Evolutionary conservation across 1,140 invertebrate genomes (phyloP).

Genomic region (Caenorhabditis brenneri): DNA sequence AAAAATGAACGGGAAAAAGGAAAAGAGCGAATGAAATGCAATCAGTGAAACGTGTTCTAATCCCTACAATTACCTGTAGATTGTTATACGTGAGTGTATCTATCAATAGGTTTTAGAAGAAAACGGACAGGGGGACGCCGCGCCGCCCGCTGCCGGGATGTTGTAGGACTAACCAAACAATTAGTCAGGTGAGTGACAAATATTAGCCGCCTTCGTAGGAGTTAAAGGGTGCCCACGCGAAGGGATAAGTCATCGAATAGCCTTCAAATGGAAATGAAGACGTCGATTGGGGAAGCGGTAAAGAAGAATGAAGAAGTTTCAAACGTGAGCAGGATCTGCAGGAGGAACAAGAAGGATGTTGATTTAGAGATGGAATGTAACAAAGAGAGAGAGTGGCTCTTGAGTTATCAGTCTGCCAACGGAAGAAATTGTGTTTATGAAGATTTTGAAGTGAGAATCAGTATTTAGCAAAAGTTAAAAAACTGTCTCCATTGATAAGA

Average conservation of each 20-base stretch:
- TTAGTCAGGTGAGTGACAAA: constrained; percentile 42
- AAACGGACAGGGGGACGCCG: constrained; percentile 36
- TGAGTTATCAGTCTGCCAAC: constrained; percentile 23
- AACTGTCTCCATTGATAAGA: neutral
- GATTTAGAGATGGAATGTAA: constrained; percentile 31
- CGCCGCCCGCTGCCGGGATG: constrained; percentile 36
- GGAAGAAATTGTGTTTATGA: constrained; percentile 12
- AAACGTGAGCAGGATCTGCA: neutral
- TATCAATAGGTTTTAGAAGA: constrained; percentile 29
- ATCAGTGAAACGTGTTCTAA: constrained; percentile 43
- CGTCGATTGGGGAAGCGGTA: neutral
- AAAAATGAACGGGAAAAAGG: neutral
- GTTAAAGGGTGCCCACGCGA: constrained; percentile 33
- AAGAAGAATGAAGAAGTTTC: neutral
- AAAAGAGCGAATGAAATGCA: constrained; percentile 18
- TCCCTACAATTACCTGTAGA: constrained; percentile 35
- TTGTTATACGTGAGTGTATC: constrained; percentile 29
- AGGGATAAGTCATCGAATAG: neutral
- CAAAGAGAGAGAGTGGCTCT: neutral
- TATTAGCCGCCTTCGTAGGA: constrained; percentile 14
- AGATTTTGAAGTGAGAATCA: neutral
- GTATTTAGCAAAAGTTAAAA: neutral
- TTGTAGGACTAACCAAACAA: constrained; percentile 40
- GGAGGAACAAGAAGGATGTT: neutral
- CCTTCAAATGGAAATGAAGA: neutral